These are phyloP conservation scores for Redunca redunca DNA, from an alignment of 2,113 vertebrate genomes.

Conservation along the genomic window DNA sequence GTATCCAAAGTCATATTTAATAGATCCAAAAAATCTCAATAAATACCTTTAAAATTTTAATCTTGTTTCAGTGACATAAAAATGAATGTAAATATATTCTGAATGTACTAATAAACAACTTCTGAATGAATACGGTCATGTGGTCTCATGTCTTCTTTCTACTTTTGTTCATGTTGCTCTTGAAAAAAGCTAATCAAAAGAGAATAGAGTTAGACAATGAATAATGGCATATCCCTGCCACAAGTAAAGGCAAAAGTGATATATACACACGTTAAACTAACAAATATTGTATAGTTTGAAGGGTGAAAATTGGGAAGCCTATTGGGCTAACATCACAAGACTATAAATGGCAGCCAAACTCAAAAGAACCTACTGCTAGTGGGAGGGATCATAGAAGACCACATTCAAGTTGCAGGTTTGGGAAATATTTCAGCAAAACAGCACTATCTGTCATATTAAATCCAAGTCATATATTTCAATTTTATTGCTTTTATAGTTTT, in stretches of 20 bases:
- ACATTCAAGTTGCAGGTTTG: neutral
- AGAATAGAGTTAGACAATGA: neutral
- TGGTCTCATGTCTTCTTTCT: neutral
- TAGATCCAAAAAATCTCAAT: neutral
- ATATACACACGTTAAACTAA: neutral
- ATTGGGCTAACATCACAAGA: neutral
- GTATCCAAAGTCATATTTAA: neutral
- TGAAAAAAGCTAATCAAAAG: neutral
- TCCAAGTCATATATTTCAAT: neutral
- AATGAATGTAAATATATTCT: neutral
- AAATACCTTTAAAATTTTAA: neutral
- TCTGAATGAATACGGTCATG: neutral
- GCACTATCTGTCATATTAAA: neutral
- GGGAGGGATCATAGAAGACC: neutral
- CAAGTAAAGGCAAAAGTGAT: neutral
- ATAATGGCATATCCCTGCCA: neutral
- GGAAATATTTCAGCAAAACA: neutral
- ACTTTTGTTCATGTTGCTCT: neutral
- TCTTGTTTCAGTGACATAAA: neutral
- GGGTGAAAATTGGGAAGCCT: neutral
- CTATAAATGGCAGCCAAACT: neutral
- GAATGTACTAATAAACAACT: neutral
- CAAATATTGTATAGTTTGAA: neutral
- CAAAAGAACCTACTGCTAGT: neutral
- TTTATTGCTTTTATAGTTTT: neutral